phyloP scores from a whole-genome alignment of 2,797 vertebrate genomes.

The Novumbra hubbsi region DNA sequence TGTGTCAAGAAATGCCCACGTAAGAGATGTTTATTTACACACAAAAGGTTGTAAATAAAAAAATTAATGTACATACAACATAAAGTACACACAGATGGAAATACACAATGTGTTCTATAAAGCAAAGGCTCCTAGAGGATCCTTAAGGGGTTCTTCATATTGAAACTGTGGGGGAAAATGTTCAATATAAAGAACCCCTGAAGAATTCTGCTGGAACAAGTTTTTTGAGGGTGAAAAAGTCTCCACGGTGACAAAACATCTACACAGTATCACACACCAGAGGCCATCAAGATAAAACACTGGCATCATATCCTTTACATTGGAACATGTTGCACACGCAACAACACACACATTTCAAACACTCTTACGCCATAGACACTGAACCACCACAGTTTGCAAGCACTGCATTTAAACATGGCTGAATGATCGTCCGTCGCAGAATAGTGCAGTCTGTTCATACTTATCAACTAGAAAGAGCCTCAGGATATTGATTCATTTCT shows the following conservation, averaged over 20 bases:
- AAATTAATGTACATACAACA: no score
- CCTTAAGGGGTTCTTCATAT: no score
- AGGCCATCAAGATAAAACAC: background rate
- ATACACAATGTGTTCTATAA: no score
- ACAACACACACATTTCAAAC: no score
- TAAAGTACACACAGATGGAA: no score
- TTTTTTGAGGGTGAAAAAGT: no score
- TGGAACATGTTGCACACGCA: background rate
- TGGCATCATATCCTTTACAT: background rate
- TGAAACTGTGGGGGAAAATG: no score
- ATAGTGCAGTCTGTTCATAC: background rate
- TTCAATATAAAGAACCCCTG: no score
- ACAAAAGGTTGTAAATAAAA: background rate
- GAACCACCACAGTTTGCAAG: background rate
- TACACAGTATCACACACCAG: background rate
- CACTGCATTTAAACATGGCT: background rate
- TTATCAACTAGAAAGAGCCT: background rate
- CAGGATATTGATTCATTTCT: background rate
- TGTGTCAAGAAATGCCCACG: conserved; percentile 98
- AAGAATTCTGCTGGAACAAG: no score
- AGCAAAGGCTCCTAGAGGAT: no score
- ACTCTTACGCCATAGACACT: background rate
- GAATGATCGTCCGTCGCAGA: background rate
- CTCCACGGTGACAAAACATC: no score
- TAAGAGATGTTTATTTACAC: conserved; percentile 59